Conservation (phyloP, 2,113 vertebrate genomes). For the Phrynocephalus versicolor region DNA sequence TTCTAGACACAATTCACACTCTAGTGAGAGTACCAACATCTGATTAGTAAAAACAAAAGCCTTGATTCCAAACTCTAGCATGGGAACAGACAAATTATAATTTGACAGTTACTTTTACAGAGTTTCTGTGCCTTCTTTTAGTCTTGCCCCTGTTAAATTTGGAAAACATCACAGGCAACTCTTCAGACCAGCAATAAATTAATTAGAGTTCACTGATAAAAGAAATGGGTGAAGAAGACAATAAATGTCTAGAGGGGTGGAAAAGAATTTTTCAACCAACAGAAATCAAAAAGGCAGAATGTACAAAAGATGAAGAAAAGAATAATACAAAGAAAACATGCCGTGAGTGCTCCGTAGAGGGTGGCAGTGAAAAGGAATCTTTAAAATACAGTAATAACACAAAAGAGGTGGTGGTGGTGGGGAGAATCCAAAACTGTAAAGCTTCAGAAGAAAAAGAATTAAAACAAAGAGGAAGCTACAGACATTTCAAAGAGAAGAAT, state of each 20-base stretch:
- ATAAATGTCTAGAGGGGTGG: constrained; percentile 56
- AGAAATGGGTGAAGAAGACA: constrained; percentile 52
- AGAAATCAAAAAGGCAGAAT: constrained; percentile 53
- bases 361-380: constrained; percentile 49
- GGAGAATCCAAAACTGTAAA: constrained; percentile 46
- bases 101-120: not conserved
- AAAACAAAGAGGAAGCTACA: constrained; percentile 51
- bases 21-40: constrained; percentile 8
- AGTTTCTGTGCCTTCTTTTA: not conserved
- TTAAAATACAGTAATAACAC: constrained; percentile 49
- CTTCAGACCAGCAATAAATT: constrained; percentile 51
- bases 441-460: constrained; percentile 8
- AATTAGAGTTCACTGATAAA: constrained; percentile 33
- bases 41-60: not conserved
- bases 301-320: constrained; percentile 50
- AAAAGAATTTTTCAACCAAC: constrained; percentile 58
- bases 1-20: too few relatives aligned
- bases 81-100: constrained; percentile 27
- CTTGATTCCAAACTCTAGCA: not conserved
- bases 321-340: constrained; percentile 49
- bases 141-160: not conserved
- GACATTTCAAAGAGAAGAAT: constrained; percentile 50
- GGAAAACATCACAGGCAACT: constrained; percentile 37
- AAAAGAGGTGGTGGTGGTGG: constrained; percentile 40
- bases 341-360: constrained; percentile 38